phyloP scores from a whole-genome alignment of 2,888 invertebrate genomes.

The Agrilus biguttatus region DNA sequence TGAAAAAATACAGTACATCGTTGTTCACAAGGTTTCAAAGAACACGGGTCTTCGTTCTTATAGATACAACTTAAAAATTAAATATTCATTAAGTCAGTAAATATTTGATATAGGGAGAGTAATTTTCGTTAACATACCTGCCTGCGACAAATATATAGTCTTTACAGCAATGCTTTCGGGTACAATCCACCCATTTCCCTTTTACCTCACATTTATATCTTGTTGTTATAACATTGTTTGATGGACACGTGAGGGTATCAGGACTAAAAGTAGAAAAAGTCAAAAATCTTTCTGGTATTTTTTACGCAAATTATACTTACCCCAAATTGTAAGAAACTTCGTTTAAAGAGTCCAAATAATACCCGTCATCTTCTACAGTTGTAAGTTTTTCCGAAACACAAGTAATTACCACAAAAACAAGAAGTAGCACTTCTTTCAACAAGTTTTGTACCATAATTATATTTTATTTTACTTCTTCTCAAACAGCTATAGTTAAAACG shows the following conservation, averaged over 20 bases:
- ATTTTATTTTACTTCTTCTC: no score
- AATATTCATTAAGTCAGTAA: background rate
- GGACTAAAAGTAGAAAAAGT: slow-evolving; percentile 15
- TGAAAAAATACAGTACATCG: slow-evolving; percentile 46
- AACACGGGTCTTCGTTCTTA: slow-evolving; percentile 46
- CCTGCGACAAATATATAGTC: slow-evolving; percentile 46
- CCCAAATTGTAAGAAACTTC: slow-evolving; percentile 12
- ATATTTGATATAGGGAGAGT: background rate
- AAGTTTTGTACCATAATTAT: no score
- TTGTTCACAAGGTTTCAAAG: slow-evolving; percentile 49
- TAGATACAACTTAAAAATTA: slow-evolving; percentile 38
- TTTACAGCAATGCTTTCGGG: slow-evolving; percentile 46
- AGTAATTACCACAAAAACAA: slow-evolving; percentile 1
- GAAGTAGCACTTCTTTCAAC: background rate
- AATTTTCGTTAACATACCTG: slow-evolving; percentile 29
- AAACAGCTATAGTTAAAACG: no score
- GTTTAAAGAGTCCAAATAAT: slow-evolving; percentile 12
- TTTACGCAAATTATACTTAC: slow-evolving; percentile 7
- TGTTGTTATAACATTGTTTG: slow-evolving; percentile 43
- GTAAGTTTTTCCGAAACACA: background rate
- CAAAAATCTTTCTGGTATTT: background rate
- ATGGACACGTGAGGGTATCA: slow-evolving; percentile 40
- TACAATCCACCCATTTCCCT: slow-evolving; percentile 46
- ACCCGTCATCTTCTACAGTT: slow-evolving; percentile 7
- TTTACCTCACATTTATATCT: slow-evolving; percentile 44